These are phyloP conservation scores for Ceriagrion tenellum DNA, from an alignment of 2,888 invertebrate genomes.

Conservation along the genomic window DNA sequence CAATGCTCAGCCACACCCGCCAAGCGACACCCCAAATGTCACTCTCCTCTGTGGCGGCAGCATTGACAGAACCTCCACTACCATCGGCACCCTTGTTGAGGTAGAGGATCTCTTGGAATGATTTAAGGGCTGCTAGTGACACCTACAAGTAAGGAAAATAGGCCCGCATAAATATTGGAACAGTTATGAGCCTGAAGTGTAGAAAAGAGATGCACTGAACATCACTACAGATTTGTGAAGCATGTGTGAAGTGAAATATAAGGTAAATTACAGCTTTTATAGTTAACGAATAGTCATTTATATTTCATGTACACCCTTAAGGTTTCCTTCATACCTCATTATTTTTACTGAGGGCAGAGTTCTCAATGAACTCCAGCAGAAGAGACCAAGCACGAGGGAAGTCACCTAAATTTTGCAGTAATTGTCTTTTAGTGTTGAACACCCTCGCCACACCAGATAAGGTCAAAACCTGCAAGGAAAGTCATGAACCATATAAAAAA, in stretches of 20 bases:
- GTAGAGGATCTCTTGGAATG: constrained; percentile 96
- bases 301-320: not conserved
- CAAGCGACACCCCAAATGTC: constrained; percentile 90
- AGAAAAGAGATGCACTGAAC: too few relatives aligned
- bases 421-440: constrained; percentile 93
- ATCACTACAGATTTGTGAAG: too few relatives aligned
- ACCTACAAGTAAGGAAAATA: constrained; percentile 79
- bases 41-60: constrained; percentile 78
- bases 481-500: not conserved
- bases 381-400: constrained; percentile 96
- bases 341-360: constrained; percentile 93
- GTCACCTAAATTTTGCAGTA: constrained; percentile 91
- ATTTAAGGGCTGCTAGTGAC: constrained; percentile 96
- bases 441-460: constrained; percentile 95
- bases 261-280: too few relatives aligned
- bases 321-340: constrained; percentile 85
- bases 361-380: constrained; percentile 95
- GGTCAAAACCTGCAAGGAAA: constrained; percentile 84
- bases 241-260: too few relatives aligned
- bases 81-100: constrained; percentile 80
- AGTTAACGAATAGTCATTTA: too few relatives aligned
- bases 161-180: not conserved
- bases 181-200: too few relatives aligned
- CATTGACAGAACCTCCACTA: constrained; percentile 72
- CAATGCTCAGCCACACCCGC: constrained; percentile 93